Evolutionary conservation across 2,888 invertebrate genomes (phyloP).

Genomic region (Noctua janthina): DNA sequence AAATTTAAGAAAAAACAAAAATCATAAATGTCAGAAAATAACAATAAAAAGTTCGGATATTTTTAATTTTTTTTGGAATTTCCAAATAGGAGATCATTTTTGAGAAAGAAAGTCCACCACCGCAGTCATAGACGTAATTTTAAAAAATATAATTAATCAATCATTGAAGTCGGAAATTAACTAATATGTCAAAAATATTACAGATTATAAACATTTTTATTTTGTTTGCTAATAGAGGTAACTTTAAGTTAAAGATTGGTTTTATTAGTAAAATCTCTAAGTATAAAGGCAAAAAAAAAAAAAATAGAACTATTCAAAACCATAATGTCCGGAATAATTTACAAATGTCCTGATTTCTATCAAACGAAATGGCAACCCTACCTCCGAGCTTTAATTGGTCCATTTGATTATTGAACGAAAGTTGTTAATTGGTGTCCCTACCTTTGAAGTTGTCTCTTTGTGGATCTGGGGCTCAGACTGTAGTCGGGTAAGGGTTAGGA

Average conservation of each 20-base stretch:
- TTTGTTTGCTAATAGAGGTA: not conserved
- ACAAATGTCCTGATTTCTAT: not conserved
- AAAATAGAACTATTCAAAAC: not conserved
- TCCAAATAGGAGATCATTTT: not conserved
- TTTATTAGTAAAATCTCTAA: not conserved
- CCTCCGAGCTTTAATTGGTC: slow-evolving; percentile 62
- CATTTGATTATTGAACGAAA: slow-evolving; percentile 64
- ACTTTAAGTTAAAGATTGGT: not conserved
- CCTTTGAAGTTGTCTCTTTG: slow-evolving; percentile 57
- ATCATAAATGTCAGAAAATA: too few relatives aligned
- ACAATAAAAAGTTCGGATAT: not conserved
- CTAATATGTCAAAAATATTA: not conserved
- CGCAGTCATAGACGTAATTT: too few relatives aligned
- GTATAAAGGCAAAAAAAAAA: not conserved
- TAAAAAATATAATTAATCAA: not conserved
- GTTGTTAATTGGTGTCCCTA: slow-evolving; percentile 66
- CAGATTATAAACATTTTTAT: not conserved
- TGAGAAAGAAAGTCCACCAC: not conserved
- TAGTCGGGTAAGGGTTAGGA: not conserved
- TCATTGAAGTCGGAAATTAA: not conserved
- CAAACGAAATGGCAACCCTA: slow-evolving; percentile 21
- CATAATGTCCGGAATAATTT: not conserved
- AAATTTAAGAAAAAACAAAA: too few relatives aligned
- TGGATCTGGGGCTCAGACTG: slow-evolving; percentile 12
- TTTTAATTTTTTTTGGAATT: not conserved